Conservation (phyloP, 2,888 invertebrate species). For the Sussaba pulchella region DNA sequence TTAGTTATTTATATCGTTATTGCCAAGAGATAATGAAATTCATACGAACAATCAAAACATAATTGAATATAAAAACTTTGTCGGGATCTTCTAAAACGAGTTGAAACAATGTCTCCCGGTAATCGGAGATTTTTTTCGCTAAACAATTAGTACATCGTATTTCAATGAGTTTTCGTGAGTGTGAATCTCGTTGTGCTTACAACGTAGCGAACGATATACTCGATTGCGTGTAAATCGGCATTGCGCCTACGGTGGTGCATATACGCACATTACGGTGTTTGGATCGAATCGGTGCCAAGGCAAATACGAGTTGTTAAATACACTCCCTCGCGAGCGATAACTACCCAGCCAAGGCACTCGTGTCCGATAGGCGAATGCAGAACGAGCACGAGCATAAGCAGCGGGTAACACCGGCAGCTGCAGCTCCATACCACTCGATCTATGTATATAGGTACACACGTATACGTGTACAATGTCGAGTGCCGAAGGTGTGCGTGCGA, state of each 20-base stretch:
- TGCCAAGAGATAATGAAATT: too few relatives aligned
- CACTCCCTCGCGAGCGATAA: conserved; percentile 73
- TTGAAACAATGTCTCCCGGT: background rate
- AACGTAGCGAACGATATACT: conserved; percentile 2
- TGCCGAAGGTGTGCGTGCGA: conserved; percentile 27
- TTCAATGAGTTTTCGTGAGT: background rate
- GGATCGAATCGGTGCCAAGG: conserved; percentile 76
- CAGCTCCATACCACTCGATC: conserved; percentile 36
- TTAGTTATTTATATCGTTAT: too few relatives aligned
- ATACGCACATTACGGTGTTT: conserved; percentile 24
- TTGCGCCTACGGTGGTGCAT: background rate
- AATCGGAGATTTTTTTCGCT: conserved; percentile 1
- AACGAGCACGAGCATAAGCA: conserved; percentile 43
- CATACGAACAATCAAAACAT: too few relatives aligned
- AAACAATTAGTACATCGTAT: conserved; percentile 19
- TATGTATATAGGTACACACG: conserved; percentile 18
- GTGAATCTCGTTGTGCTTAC: conserved; percentile 36
- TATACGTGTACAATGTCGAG: conserved; percentile 25
- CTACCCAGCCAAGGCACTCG: conserved; percentile 68
- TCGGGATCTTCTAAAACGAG: too few relatives aligned
- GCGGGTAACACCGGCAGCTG: conserved; percentile 57
- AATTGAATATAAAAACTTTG: too few relatives aligned
- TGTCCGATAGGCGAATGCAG: conserved; percentile 73
- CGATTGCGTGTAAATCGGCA: conserved; percentile 47
- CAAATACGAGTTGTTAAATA: conserved; percentile 78